Base-by-base conservation (phyloP, 1,140 invertebrate genomes). In the Batillaria attramentaria region DNA sequence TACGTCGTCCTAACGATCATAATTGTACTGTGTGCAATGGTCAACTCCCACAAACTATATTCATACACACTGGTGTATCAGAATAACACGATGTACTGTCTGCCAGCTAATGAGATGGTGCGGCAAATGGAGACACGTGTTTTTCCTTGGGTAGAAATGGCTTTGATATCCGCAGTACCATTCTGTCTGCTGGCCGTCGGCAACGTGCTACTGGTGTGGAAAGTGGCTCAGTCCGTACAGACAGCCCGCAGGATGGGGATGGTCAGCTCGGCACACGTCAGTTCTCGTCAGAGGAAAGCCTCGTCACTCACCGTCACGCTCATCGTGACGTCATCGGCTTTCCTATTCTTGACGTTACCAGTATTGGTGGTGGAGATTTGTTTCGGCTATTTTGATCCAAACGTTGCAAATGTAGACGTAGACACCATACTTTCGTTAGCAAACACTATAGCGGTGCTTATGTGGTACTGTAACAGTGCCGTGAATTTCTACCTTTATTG, bases 21-120 rank as follows among this genome's bases (percentile, higher is more conserved):
- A 10, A 43, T 78, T 24, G 54, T 68, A 0, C 42, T 75, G 10
- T 2, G 62, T 0, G 20, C 41, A 13, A 2, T 72, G 10, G 39
- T 82, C 4, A 79, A 82, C n/a, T 3, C 54, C 1, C 81, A 84
- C 66, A 77, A 60, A 41, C 41, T 78, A 0, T 80, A 75, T 74
- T 74, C 72, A 3, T 72, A 72, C 31, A 41, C 39, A 18, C 0
- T 72, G 41, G 0, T 0, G 16, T 54, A 50, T 13, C 42, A n/a
- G n/a, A 50, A 31, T 16, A 43, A 50, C 18, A 31, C 3, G 13
- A 72, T 28, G 43, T 20, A 0, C 41, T 3, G 13, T 54, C n/a
- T 31, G n/a, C n/a, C n/a, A n/a, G n/a, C n/a, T n/a, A n/a, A n/a
- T n/a, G n/a, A n/a, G n/a, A n/a, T 50, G 31, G 4, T 72, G 70